Evolutionary conservation across 2,888 invertebrate genomes (phyloP), one percentile per base, ranked within the genome.

Genomic region (Brassicogethes aeneus): DNA sequence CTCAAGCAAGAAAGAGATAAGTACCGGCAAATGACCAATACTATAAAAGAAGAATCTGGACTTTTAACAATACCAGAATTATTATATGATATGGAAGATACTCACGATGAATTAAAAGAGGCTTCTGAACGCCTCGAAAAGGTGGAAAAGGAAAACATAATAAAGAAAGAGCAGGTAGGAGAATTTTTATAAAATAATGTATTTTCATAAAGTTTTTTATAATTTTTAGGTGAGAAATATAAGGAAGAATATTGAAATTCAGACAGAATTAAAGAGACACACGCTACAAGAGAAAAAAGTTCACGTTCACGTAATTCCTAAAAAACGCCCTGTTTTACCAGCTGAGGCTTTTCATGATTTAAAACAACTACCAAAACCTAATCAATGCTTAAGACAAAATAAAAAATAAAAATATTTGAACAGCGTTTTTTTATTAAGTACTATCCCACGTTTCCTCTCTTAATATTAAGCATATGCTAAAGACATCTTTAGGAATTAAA

Each of bases 61-160:
- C 56, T 73, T 23, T 57, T 73, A 7, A 68, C 69, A 1, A 70
- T 71, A 47, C 64, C 68, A 44, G 59, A 62, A 3, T 51, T 73
- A 33, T 51, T 73, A 15, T 44, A 61, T 32, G 71, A 73, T 52
- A 70, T 68, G 59, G 69, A 71, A 50, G 61, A 64, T 12, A 41
- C 53, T 3, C 45, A 59, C 15, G 35, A 44, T 3, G 37, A 63
- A 37, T 61, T 65, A 36, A 65, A 66, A 29, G 60, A 64, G 32
- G 36, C 45, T 3, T 39, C 40, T 16, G 29, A 35, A 3, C 40
- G 43, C 41, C 17, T 52, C 1, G 36, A 46, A 12, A 34, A 44
- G 15, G 16, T 51, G 3, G 44, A 44, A 31, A n/a, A 13, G 0
- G 36, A 45, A 7, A 44, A 44, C 36, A 29, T 31, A 12, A 36